Percentiles rank a stretch among this genome's conserved stretches.
Evolutionary conservation across 2,113 vertebrate genomes (phyloP).

Genomic region (Microcebus murinus): DNA sequence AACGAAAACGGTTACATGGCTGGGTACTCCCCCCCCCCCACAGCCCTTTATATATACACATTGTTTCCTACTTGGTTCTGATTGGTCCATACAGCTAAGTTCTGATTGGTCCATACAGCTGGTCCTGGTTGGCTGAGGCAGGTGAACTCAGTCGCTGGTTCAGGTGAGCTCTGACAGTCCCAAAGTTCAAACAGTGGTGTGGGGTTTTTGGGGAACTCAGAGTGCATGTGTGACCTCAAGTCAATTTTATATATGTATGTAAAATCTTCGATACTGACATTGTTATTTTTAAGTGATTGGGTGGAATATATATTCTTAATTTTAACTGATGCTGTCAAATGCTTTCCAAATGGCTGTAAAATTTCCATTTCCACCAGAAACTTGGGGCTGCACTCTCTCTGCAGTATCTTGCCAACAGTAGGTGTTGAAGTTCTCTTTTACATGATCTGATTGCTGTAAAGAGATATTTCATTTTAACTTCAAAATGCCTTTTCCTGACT

Average conservation of each 20-base stretch:
- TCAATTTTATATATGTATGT: too few species aligned
- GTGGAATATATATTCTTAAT: neutral
- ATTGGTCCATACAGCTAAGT: too few species aligned
- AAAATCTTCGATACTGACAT: neutral
- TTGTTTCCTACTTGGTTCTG: too few species aligned
- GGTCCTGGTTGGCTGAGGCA: too few species aligned
- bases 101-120: too few species aligned
- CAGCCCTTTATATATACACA: too few species aligned
- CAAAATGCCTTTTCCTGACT: neutral
- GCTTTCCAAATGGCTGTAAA: constrained; percentile 38
- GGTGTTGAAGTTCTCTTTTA: constrained; percentile 25
- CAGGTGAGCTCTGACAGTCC: too few species aligned
- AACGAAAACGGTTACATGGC: too few species aligned
- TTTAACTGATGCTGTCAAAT: constrained; percentile 14
- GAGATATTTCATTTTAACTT: neutral
- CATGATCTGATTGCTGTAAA: constrained; percentile 1
- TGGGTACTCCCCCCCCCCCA: too few species aligned
- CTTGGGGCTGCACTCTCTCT: neutral
- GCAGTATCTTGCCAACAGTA: neutral
- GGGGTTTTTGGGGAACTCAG: neutral
- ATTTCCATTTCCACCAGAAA: neutral
- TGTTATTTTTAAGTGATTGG: neutral
- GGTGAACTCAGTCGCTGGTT: too few species aligned
- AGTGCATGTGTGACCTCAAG: neutral
- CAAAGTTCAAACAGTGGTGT: neutral